Base-by-base conservation (phyloP, 1,140 invertebrate genomes). In the Heliconius hermathena region DNA sequence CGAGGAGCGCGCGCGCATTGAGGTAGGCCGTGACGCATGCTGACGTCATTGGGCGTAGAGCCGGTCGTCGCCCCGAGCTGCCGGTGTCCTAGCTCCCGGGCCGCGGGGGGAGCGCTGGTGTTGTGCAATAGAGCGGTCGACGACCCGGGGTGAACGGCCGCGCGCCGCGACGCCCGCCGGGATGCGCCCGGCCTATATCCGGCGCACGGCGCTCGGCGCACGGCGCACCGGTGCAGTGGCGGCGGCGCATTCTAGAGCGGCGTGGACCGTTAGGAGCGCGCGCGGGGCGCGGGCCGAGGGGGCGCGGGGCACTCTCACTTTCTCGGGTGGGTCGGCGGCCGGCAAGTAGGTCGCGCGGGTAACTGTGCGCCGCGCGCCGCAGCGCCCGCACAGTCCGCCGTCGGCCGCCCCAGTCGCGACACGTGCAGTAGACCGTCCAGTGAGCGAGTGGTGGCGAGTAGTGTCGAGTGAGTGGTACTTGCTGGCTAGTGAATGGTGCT, bases 261-360 rank as follows among this genome's bases (percentile, higher is more conserved):
- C 90, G 89, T 84, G 91, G 90, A 92, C 91, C 92, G 92, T 93
- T 94, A 93, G 91, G 86, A 89, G 91, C 87, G 75, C 70, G 85
- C 76, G 83, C 82, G 86, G 83, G 82, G 75, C 9, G 60, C 72
- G 82, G 77, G 33, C 84, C 77, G 84, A 79, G 87, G 86, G 87
- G 89, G 80, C 76, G 33, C 82, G 85, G 85, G 91, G 89, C 90
- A 95, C 95, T 96, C 95, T 96, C 95, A 96, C 95, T 96, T 96
- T 96, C 95, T 95, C 95, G 95, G 92, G 88, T 94, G 94, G 95
- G 95, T 96, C 94, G 95, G 95, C 95, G 95, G 94, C 95, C 96
- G 94, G 91, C 88, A 96, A 96, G 92, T 96, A 95, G 96, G 96
- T 96, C 96, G 96, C 91, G 94, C 94, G 95, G 95, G 95, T 95